A percentile compares a stretch with the other conserved stretches of the same genome.
Evolutionary conservation across 2,113 vertebrate genomes (phyloP).

Genomic region (Ceuthmochares aereus): DNA sequence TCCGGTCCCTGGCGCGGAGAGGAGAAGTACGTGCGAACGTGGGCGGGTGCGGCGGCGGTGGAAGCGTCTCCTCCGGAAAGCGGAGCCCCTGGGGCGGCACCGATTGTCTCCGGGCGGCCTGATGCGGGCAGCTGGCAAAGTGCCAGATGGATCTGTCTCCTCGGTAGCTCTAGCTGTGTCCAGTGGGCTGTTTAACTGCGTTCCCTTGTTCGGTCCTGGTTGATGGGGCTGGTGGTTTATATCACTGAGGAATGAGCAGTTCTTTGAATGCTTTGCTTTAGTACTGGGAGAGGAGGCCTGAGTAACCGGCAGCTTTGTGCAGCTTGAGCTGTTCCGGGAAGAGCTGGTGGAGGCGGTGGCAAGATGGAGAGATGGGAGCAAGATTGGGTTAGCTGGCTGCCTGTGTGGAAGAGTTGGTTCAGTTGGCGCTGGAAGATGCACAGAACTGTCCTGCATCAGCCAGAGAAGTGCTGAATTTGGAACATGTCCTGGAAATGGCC

Average conservation of each 20-base stretch:
- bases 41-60: not conserved
- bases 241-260: rapidly evolving
- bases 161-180: too few relatives aligned
- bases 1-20: rapidly evolving
- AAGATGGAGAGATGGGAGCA: not conserved
- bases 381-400: not conserved
- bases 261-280: not conserved
- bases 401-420: rapidly evolving
- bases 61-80: rapidly evolving
- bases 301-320: not conserved
- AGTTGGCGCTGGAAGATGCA: rapidly evolving
- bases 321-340: too few relatives aligned
- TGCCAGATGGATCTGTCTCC: rapidly evolving
- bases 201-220: rapidly evolving
- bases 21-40: rapidly evolving
- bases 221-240: rapidly evolving
- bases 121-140: rapidly evolving
- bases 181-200: rapidly evolving
- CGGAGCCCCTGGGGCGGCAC: rapidly evolving
- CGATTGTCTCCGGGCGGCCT: rapidly evolving
- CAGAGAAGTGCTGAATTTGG: not conserved
- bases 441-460: not conserved
- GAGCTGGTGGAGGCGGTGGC: not conserved
- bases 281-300: not conserved
- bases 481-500: not conserved